phyloP scores from a whole-genome alignment of 2,888 invertebrate species.

The Drosophila rubida region DNA sequence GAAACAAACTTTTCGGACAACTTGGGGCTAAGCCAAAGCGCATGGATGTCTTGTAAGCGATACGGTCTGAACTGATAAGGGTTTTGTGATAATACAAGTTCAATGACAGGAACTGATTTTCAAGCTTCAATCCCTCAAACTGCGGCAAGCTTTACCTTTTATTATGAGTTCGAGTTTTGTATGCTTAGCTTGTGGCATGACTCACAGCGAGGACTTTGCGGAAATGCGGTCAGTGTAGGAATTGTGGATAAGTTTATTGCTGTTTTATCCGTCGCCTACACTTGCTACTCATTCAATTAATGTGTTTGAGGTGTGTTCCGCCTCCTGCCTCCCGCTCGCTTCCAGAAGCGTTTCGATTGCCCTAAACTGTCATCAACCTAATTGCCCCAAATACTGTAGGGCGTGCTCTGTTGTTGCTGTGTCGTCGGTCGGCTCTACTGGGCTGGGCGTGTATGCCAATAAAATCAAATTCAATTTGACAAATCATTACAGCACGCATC shows the following conservation, averaged over 20 bases:
- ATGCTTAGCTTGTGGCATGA: conserved; percentile 10
- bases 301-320: conserved; percentile 44
- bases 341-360: conserved; percentile 48
- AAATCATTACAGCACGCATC: conserved; percentile 59
- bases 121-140: neutral
- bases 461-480: conserved; percentile 62
- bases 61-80: conserved; percentile 23
- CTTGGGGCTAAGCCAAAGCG: conserved; percentile 4
- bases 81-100: conserved; percentile 18
- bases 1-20: conserved; percentile 15
- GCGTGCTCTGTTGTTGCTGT: conserved; percentile 18
- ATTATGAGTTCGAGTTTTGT: neutral
- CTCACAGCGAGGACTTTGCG: conserved; percentile 8
- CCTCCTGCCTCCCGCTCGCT: neutral
- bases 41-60: neutral
- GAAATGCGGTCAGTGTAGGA: conserved; percentile 13
- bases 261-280: conserved; percentile 23
- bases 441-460: conserved; percentile 46
- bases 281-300: conserved; percentile 33
- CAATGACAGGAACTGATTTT: conserved; percentile 37
- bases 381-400: conserved; percentile 71
- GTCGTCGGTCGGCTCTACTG: conserved; percentile 4
- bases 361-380: conserved; percentile 76
- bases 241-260: conserved; percentile 35
- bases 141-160: neutral